Conservation (phyloP, 2,113 vertebrate genomes). For the Chunga burmeisteri region DNA sequence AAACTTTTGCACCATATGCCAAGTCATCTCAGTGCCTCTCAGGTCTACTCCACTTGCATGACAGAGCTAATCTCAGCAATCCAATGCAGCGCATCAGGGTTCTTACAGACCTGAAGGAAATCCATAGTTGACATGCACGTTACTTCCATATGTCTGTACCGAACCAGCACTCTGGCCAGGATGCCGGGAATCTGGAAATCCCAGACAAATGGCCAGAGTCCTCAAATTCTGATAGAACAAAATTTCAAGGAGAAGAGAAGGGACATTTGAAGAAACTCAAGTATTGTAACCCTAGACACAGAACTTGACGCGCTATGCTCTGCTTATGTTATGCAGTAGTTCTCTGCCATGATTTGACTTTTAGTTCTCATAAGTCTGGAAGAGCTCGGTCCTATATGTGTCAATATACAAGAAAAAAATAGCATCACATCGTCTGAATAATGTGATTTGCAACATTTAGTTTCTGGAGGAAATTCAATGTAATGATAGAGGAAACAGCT, state of each 20-base stretch:
- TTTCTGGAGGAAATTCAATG: neutral
- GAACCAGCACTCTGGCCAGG: neutral
- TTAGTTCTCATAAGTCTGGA: neutral
- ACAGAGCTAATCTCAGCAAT: neutral
- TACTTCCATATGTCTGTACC: neutral
- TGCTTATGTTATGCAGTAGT: neutral
- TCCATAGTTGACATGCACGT: neutral
- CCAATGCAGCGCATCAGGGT: neutral
- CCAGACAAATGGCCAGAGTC: neutral
- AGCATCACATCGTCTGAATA: neutral
- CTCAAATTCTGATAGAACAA: neutral
- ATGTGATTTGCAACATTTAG: neutral
- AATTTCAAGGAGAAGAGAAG: neutral
- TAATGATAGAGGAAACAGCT: neutral
- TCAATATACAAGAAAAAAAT: neutral
- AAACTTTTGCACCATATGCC: neutral
- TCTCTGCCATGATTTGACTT: neutral
- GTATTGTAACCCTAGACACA: neutral
- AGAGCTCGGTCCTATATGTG: neutral
- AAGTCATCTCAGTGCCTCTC: neutral
- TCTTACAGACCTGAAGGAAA: neutral
- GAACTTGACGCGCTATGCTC: accelerated
- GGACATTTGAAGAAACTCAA: neutral
- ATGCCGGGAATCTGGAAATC: neutral
- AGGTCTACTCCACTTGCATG: neutral